These are phyloP conservation scores for Anthophora plumipes DNA, from an alignment of 2,888 invertebrate genomes.

Conservation along the genomic window DNA sequence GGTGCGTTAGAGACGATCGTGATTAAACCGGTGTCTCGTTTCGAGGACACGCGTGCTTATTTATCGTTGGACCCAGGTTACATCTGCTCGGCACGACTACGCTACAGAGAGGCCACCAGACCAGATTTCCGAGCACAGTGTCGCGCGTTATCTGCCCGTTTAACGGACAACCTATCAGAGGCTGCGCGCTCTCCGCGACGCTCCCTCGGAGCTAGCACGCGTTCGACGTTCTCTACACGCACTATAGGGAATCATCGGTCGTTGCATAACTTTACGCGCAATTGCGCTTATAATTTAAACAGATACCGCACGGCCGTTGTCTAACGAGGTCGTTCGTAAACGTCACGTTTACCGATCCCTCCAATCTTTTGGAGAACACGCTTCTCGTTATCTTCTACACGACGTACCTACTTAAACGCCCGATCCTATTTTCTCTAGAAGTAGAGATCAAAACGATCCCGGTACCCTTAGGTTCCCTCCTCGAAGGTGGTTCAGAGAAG, in stretches of 20 bases:
- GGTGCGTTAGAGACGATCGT: slow-evolving; percentile 47
- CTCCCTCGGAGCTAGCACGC: neutral
- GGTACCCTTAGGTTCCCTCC: too few species aligned
- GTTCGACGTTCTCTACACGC: neutral
- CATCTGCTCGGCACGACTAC: slow-evolving; percentile 18
- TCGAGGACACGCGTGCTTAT: slow-evolving; percentile 55
- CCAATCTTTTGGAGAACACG: neutral
- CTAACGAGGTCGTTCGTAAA: slow-evolving; percentile 24
- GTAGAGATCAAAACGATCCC: too few species aligned
- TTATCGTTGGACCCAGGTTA: slow-evolving; percentile 12
- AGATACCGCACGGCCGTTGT: slow-evolving; percentile 25
- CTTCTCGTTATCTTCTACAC: too few species aligned
- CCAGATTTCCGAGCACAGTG: slow-evolving; percentile 9
- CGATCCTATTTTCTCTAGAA: too few species aligned
- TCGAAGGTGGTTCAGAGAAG: too few species aligned
- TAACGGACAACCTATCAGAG: slow-evolving; percentile 2
- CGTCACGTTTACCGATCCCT: neutral
- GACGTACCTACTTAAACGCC: too few species aligned
- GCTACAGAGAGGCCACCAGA: neutral
- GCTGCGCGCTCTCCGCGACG: neutral
- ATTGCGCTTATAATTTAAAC: slow-evolving; percentile 34
- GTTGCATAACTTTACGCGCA: slow-evolving; percentile 46
- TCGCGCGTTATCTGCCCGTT: slow-evolving; percentile 13
- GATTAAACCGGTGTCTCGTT: slow-evolving; percentile 57
- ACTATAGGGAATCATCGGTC: neutral